Evolutionary conservation across 1,140 invertebrate species (phyloP).

Genomic region (Doryteuthis pealeii): DNA sequence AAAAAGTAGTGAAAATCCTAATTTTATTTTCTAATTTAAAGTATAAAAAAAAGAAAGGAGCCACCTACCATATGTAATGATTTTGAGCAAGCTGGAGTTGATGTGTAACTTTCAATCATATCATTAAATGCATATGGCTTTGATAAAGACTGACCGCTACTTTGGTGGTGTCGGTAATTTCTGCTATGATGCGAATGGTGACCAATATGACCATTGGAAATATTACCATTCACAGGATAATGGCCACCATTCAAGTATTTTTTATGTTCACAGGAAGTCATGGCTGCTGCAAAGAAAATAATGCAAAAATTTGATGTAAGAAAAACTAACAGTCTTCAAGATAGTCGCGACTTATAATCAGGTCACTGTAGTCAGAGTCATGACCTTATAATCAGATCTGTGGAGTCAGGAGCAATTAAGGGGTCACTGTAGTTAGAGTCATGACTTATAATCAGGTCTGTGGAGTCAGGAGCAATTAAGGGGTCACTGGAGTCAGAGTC

Average conservation of each 20-base stretch:
- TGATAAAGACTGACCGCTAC: background rate
- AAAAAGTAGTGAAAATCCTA: background rate
- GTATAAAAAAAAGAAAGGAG: too few species aligned
- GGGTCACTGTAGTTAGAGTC: too few species aligned
- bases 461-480: too few species aligned
- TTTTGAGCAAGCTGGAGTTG: background rate
- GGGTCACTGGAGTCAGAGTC: too few species aligned
- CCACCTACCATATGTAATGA: background rate
- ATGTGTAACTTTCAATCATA: background rate
- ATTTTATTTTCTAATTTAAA: too few species aligned
- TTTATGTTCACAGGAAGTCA: conserved; percentile 29
- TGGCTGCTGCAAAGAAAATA: background rate
- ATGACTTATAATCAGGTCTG: too few species aligned
- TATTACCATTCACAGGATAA: conserved; percentile 3
- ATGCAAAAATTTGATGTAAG: too few species aligned
- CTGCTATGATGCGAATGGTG: background rate
- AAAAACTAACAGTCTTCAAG: too few species aligned
- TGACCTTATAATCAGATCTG: too few species aligned
- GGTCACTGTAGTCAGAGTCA: too few species aligned
- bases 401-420: too few species aligned
- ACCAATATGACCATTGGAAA: background rate
- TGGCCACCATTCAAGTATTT: conserved; percentile 45
- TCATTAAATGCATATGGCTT: background rate
- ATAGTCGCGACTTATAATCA: too few species aligned
- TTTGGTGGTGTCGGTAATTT: background rate